These are phyloP conservation scores for Phyllostomus hastatus DNA, from an alignment of 2,113 vertebrate genomes.

Conservation along the genomic window DNA sequence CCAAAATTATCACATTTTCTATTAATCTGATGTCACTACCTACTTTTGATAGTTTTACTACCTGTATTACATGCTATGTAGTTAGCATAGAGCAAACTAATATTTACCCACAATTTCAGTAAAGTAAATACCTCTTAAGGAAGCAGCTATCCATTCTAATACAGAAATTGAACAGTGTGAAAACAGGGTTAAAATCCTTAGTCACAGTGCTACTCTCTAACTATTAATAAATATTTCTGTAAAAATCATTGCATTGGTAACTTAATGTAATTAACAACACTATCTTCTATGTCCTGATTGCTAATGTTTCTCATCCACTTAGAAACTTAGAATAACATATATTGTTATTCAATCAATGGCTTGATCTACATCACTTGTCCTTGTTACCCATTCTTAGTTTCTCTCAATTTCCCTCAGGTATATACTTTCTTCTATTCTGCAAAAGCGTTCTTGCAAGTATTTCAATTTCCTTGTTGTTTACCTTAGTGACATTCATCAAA, in stretches of 20 bases:
- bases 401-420: not conserved
- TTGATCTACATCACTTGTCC: not conserved
- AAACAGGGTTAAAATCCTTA: not conserved
- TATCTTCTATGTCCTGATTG: too few species aligned
- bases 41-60: not conserved
- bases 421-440: not conserved
- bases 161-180: not conserved
- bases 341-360: not conserved
- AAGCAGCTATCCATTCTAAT: not conserved
- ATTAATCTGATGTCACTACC: not conserved
- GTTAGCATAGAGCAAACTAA: not conserved
- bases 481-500: not conserved
- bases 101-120: not conserved
- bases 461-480: not conserved
- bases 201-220: not conserved
- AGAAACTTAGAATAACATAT: not conserved
- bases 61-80: not conserved
- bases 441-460: not conserved
- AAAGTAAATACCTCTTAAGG: not conserved
- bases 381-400: not conserved
- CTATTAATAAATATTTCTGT: not conserved
- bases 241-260: not conserved
- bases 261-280: not conserved
- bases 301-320: not conserved
- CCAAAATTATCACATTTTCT: not conserved